These are phyloP conservation scores for Dusona sp. DNA, from an alignment of 2,888 invertebrate species.

Conservation along the genomic window DNA sequence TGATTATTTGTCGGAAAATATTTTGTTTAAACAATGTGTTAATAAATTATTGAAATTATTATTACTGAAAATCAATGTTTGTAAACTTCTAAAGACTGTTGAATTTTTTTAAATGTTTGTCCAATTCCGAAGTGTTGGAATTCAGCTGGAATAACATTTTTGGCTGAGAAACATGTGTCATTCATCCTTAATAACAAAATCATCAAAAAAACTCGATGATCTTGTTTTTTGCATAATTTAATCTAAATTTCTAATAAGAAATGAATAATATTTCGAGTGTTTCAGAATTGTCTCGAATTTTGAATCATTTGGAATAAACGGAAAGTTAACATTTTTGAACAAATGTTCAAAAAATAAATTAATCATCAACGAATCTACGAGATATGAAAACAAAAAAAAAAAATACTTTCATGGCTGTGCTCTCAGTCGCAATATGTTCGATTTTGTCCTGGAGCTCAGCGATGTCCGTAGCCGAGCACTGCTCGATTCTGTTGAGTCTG, in stretches of 20 bases:
- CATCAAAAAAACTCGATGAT: too few relatives aligned
- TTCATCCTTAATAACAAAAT: too few relatives aligned
- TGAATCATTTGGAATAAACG: not conserved
- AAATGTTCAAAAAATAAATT: not conserved
- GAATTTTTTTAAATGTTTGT: too few relatives aligned
- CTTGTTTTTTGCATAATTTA: too few relatives aligned
- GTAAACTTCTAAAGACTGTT: too few relatives aligned
- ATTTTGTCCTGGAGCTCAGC: conserved; percentile 86
- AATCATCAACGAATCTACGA: not conserved
- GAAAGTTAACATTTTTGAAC: not conserved
- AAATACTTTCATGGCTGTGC: conserved; percentile 81
- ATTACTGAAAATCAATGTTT: too few relatives aligned
- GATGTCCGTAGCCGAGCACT: conserved; percentile 85
- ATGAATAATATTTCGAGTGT: not conserved
- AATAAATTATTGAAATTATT: too few relatives aligned
- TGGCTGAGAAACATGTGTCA: too few relatives aligned
- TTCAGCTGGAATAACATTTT: too few relatives aligned
- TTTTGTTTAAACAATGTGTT: too few relatives aligned
- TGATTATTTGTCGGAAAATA: too few relatives aligned
- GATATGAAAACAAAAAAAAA: not conserved
- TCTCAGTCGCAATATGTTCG: conserved; percentile 85
- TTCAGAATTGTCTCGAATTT: not conserved
- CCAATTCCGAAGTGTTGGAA: too few relatives aligned
- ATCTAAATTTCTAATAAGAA: not conserved
- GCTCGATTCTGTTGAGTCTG: conserved; percentile 86